Evolutionary conservation across 2,888 invertebrate genomes (phyloP), one percentile per base, ranked within the genome.

Genomic region (Phyllotreta striolata): DNA sequence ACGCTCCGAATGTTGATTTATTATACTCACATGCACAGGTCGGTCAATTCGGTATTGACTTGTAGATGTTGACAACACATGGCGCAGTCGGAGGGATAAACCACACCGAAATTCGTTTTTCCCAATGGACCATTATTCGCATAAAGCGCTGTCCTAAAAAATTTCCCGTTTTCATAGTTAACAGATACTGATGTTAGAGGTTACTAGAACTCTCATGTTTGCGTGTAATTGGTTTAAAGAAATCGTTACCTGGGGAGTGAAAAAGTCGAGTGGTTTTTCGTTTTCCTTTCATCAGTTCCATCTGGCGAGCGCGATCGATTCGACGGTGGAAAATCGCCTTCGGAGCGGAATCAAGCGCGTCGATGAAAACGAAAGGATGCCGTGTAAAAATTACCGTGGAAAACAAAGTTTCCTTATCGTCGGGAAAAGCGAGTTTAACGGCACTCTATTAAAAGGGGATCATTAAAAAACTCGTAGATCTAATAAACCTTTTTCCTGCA

Each of bases 1-100:
- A 62, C 59, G 66, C 54, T 59, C 46, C 49, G 66, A 66, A 62
- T 66, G 63, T 66, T 63, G 66, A 66, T 66, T 66, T 60, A 60
- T 44, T n/a, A 40, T 39, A 41, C 10, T 35, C 9, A 56, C 10
- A 60, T 60, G 37, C 47, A 61, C 61, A 46, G 54, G 61, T 59
- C 52, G 51, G 52, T 52, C 59, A 52, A 59, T 59, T 41, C 38
- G 24, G 24, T 24, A 24, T 24, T 24, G 24, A 24, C 24, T 24
- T 24, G 24, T 24, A 24, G 24, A 24, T 24, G 35, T 24, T 34
- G 49, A 35, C 51, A 46, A 51, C 58, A 59, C 40, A 51, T 41
- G 51, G 51, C 43, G 37, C 41, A 39, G 56, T 12, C 51, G 12
- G 24, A 24, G 24, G 24, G 24, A 24, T 24, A 24, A 24, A 24